Conservation (phyloP, 2,797 vertebrate genomes). For the Sebastiscus tertius region DNA sequence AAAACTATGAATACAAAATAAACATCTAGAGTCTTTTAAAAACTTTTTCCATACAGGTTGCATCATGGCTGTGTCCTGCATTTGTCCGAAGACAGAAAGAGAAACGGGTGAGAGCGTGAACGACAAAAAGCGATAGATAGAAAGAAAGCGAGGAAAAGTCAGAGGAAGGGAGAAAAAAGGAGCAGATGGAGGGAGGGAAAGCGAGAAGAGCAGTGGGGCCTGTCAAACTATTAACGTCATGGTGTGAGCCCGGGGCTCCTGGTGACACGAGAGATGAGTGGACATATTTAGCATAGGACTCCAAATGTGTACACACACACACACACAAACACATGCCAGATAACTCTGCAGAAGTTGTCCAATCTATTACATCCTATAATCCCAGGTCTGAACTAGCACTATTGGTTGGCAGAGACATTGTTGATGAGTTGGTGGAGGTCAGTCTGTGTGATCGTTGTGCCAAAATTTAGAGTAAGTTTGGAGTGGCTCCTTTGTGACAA, state of each 20-base stretch:
- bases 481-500: no score
- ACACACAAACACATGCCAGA: background rate
- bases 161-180: conserved; percentile 21
- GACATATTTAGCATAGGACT: conserved; percentile 48
- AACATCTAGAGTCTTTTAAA: background rate
- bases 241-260: conserved; percentile 58
- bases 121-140: background rate
- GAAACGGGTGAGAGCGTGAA: background rate
- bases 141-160: background rate
- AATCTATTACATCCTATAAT: background rate
- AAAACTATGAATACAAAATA: background rate
- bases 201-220: conserved; percentile 58
- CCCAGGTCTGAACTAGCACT: conserved; percentile 1
- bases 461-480: no score
- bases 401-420: background rate
- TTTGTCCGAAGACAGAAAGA: conserved; percentile 18
- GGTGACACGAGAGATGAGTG: conserved; percentile 57
- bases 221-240: conserved; percentile 74
- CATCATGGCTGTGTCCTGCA: background rate
- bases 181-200: conserved; percentile 56
- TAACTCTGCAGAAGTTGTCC: background rate
- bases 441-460: background rate
- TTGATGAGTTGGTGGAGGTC: no score
- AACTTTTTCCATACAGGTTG: background rate
- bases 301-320: background rate